Percentiles rank a stretch among this genome's conserved stretches.
Conservation (phyloP, 2,113 vertebrate genomes). For the Vulpes lagopus region DNA sequence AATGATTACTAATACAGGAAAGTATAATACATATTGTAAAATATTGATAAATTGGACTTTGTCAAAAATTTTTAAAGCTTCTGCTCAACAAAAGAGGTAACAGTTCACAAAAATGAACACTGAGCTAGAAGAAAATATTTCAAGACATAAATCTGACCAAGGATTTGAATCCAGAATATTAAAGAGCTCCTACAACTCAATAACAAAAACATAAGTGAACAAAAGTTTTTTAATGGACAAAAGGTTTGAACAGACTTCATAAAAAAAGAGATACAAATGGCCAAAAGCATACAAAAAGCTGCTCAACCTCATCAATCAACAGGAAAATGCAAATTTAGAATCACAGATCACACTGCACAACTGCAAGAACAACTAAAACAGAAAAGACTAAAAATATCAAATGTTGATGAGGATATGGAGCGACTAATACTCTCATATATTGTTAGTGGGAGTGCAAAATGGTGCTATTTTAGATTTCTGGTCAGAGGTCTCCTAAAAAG, state of each 20-base stretch:
- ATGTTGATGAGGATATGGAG: background rate
- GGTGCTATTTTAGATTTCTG: background rate
- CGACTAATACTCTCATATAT: background rate
- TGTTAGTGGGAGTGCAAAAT: background rate
- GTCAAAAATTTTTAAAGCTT: background rate
- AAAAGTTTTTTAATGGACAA: background rate
- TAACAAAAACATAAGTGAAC: background rate
- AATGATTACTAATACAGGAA: background rate
- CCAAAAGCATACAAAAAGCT: background rate
- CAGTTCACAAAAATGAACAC: background rate
- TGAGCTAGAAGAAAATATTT: background rate
- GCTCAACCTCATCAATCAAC: background rate
- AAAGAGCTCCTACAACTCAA: background rate
- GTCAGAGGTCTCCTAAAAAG: background rate
- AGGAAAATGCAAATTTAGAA: background rate
- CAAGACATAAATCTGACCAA: background rate
- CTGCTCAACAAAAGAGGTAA: background rate
- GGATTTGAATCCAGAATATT: background rate
- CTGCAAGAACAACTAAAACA: background rate
- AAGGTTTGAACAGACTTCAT: background rate
- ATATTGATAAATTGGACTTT: background rate
- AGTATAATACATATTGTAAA: background rate
- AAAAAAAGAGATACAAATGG: background rate
- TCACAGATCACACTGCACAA: background rate
- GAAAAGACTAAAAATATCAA: background rate